Evolutionary conservation across 2,888 invertebrate species (phyloP), one percentile per base, ranked within the genome.

Genomic region (Physocephala rufipes): DNA sequence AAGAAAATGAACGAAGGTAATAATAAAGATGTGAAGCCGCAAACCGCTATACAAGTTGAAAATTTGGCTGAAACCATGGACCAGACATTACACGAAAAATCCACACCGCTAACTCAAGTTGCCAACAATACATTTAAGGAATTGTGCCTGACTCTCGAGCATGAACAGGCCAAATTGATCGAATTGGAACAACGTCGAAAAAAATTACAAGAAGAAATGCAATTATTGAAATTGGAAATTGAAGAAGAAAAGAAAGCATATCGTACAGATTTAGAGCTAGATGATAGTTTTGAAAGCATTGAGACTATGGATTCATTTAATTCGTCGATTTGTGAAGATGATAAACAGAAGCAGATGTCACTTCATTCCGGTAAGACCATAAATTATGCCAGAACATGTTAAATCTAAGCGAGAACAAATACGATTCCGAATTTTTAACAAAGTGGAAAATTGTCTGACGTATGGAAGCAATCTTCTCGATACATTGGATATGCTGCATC

Each of bases 101-200:
- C 76, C 19, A 73, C 75, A n/a, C 69, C 71, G 2, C 55, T 76
- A 13, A 71, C 70, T 0, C 74, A 77, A 36, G 74, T 72, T 4
- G 77, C 78, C 1, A 77, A 75, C 51, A 76, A 73, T 51, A 78
- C 76, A 9, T 78, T 79, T 64, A 75, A 74, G 63, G 78, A 79
- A 66, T 71, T 79, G 19, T 77, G 77, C 30, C 73, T 67, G 61
- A 77, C 78, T 0, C 71, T 80, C 59, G 75, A 79, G 70, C 74
- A 74, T 28, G 79, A 80, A 63, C 78, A 79, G 45, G 55, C 72
- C 0, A 79, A 78, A 72, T 70, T 80, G 7, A 5, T 75, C 12
- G 77, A 78, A 13, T 62, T 80, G 19, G 80, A 80, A 45, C 75
- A 74, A n/a, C 74, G 77, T 7, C 78, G 80, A 0, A 75, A 76